Base-by-base conservation (phyloP, 1,140 invertebrate genomes). In the Whitmania pigra region DNA sequence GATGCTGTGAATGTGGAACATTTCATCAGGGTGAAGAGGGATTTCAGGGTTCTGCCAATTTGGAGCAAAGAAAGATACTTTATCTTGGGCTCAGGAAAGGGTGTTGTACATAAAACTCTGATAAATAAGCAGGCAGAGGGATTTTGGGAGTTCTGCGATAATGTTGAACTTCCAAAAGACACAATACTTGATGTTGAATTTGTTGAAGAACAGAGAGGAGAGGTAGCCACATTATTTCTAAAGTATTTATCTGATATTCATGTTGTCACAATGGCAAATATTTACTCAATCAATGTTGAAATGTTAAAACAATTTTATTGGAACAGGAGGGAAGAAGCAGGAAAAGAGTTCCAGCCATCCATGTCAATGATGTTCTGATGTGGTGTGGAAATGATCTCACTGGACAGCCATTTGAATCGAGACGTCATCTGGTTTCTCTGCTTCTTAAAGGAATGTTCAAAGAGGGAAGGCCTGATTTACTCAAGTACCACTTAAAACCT, bases 101-200 rank as follows among this genome's bases (percentile, higher is more conserved):
- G 68, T 82, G 80, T 75, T 90, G 71, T 87, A 87, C 2, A 85
- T 88, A 78, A 76, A 81, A 78, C 79, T 79, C n/a, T 63, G 57
- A 63, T 22, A 31, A 63, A 63, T 20, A 63, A 63, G 57, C 22
- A 22, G 57, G 22, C 57, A n/a, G 22, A 31, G 11, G 57, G 29
- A 63, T 25, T 22, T 22, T 31, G 22, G 57, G 57, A 63, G 4
- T 63, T 7, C 20, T 22, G 22, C 15, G 43, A 49, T 49, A 49
- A 49, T 49, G 29, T 92, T 25, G 86, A 89, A 77, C 80, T 93
- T 29, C 87, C 88, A 9, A 82, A 85, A 0, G 86, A 89, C 31
- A 92, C 91, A 4, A 76, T 93, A 0, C 79, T 93, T 31, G 90
- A 88, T 77, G 91, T 86, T 0, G 91, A 94, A 83, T 79, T 90